These are phyloP conservation scores for Sabatieria punctata DNA, from an alignment of 2,888 invertebrate genomes.

Conservation along the genomic window DNA sequence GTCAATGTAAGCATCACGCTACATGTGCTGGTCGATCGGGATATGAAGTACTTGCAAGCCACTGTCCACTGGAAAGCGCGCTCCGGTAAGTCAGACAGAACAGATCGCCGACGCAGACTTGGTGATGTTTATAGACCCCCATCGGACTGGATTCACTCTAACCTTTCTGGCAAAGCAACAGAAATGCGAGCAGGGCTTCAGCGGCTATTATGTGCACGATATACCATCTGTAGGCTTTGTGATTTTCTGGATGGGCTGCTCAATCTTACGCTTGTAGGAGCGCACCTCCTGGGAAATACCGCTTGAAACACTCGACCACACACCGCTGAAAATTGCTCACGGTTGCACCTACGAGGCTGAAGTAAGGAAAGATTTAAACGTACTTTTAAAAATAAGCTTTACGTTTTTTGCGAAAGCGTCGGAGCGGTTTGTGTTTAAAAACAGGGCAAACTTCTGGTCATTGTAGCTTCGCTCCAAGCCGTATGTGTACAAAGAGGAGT, in stretches of 20 bases:
- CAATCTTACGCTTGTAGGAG: neutral
- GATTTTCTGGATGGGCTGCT: neutral
- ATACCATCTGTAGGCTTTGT: slow-evolving; percentile 11
- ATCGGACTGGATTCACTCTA: slow-evolving; percentile 17
- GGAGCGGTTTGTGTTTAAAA: slow-evolving; percentile 11
- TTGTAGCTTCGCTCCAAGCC: slow-evolving; percentile 18
- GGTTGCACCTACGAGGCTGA: slow-evolving; percentile 2
- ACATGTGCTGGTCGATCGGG: slow-evolving; percentile 14
- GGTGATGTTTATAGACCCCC: slow-evolving; percentile 12
- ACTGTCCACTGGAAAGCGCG: slow-evolving; percentile 15
- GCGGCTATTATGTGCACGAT: slow-evolving; percentile 17
- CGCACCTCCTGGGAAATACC: neutral
- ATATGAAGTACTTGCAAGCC: slow-evolving; percentile 17
- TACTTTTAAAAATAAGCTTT: neutral
- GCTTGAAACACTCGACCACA: neutral
- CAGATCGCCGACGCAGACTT: neutral
- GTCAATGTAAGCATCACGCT: slow-evolving; percentile 14
- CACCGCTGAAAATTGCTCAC: neutral
- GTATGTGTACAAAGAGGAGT: slow-evolving; percentile 17
- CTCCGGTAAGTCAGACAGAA: slow-evolving; percentile 8
- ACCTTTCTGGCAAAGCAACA: slow-evolving; percentile 13
- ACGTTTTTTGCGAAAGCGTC: slow-evolving; percentile 12
- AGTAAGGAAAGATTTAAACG: neutral
- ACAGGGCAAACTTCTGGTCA: slow-evolving; percentile 13
- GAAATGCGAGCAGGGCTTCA: slow-evolving; percentile 16